These are phyloP conservation scores for Pararge aegeria DNA, from an alignment of 1,140 invertebrate genomes.

Conservation along the genomic window DNA sequence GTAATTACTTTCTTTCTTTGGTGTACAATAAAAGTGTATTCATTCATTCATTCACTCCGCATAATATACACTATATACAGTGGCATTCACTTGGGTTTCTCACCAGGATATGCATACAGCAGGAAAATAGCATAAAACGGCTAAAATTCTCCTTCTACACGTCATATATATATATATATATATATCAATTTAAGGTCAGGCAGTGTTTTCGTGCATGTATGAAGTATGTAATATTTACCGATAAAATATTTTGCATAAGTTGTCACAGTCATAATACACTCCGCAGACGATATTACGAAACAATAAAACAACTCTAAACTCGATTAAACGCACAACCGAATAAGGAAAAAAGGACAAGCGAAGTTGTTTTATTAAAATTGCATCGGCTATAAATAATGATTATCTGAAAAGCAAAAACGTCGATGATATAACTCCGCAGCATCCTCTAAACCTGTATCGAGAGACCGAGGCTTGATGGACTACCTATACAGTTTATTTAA, in stretches of 20 bases:
- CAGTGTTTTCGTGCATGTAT: too few relatives aligned
- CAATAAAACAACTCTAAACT: not conserved
- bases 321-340: slow-evolving; percentile 8
- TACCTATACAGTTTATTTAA: slow-evolving; percentile 15
- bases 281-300: not conserved
- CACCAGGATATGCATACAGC: too few relatives aligned
- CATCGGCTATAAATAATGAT: slow-evolving; percentile 27
- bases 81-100: too few relatives aligned
- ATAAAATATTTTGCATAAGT: not conserved
- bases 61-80: too few relatives aligned
- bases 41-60: too few relatives aligned
- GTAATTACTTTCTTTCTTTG: too few relatives aligned
- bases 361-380: not conserved
- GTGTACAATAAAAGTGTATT: too few relatives aligned
- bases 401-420: slow-evolving; percentile 24
- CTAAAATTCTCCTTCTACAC: too few relatives aligned
- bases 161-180: too few relatives aligned
- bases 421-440: slow-evolving; percentile 14
- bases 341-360: slow-evolving; percentile 3
- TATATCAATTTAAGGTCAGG: too few relatives aligned
- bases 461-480: slow-evolving; percentile 11
- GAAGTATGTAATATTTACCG: too few relatives aligned
- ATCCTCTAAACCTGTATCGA: slow-evolving; percentile 17
- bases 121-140: too few relatives aligned
- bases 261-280: not conserved